Base-by-base conservation (phyloP, 2,888 invertebrate genomes). In the Limulus polyphemus region DNA sequence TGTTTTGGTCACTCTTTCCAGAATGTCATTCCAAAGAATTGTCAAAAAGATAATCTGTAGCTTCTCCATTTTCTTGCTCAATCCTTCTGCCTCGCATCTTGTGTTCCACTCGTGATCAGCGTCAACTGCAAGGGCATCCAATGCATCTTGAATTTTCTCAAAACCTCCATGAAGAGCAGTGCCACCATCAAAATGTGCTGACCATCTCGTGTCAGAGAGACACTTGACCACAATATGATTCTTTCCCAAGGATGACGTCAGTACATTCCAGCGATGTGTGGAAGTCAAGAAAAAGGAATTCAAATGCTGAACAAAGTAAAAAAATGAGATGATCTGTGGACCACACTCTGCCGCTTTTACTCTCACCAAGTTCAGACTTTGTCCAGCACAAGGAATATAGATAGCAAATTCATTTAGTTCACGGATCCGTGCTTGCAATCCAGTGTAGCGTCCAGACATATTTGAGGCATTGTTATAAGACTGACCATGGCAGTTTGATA, bases 131-230 rank as follows among this genome's bases (percentile, higher is more conserved):
- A 52, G n/a, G 10, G n/a, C 52, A 52, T 52, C 52, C 52, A 52
- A 52, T 16, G 52, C 52, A 12, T 12, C 17, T 52, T 52, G n/a
- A 52, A 52, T 52, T 52, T 52, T 17, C n/a, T 52, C 17, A 17
- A 16, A 52, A 16, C 13, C 52, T 52, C 17, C 17, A 16, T 16
- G 17, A 52, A 52, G 52, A 52, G 52, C 52, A 16, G 9, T 17
- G 52, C 52, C n/a, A 10, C 14, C 52, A 52, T 52, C 52, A 17
- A 16, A 14, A 16, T 17, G n/a, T 14, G 52, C 52, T 52, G 52
- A 52, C 52, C 52, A 52, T 52, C 52, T 52, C 14, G 52, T 52
- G n/a, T 52, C 13, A 14, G 52, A 52, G 17, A 52, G 52, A 12
- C 14, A 52, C 17, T 52, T 52, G n/a, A 52, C 52, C 14, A 17